Evolutionary conservation across 2,888 invertebrate genomes (phyloP).

Genomic region (Patella pellucida): DNA sequence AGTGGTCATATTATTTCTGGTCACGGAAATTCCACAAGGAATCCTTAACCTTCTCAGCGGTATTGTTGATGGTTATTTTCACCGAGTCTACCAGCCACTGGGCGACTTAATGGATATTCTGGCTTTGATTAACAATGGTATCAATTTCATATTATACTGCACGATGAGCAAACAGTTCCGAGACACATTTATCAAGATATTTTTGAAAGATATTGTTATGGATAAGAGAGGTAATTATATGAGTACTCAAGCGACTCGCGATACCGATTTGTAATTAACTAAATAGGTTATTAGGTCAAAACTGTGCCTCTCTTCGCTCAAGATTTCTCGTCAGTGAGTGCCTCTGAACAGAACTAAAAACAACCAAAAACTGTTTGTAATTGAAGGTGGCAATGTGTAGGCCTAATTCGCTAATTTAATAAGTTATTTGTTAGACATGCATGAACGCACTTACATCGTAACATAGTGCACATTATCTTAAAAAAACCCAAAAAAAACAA

Average conservation of each 20-base stretch:
- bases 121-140: slow-evolving; percentile 90
- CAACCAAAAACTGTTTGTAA: no score
- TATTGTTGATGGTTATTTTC: slow-evolving; percentile 80
- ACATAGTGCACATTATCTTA: no score
- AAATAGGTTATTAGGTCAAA: no score
- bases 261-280: slow-evolving; percentile 51
- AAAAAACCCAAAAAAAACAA: no score
- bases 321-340: no score
- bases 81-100: slow-evolving; percentile 75
- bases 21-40: slow-evolving; percentile 91
- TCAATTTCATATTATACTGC: slow-evolving; percentile 94
- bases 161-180: slow-evolving; percentile 95
- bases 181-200: slow-evolving; percentile 76
- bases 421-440: no score
- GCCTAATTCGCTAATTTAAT: no score
- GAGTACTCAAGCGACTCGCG: slow-evolving; percentile 50
- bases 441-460: no score
- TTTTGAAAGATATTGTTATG: slow-evolving; percentile 68
- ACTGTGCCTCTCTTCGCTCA: no score
- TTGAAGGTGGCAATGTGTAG: no score
- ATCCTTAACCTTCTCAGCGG: slow-evolving; percentile 82
- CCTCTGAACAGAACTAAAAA: no score
- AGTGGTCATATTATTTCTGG: slow-evolving; percentile 87
- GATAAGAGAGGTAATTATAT: slow-evolving; percentile 44
- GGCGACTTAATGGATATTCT: slow-evolving; percentile 89